Percentiles rank a stretch among this genome's conserved stretches.
These are phyloP conservation scores for Streblospio benedicti DNA, from an alignment of 1,140 invertebrate genomes.

Conservation along the genomic window DNA sequence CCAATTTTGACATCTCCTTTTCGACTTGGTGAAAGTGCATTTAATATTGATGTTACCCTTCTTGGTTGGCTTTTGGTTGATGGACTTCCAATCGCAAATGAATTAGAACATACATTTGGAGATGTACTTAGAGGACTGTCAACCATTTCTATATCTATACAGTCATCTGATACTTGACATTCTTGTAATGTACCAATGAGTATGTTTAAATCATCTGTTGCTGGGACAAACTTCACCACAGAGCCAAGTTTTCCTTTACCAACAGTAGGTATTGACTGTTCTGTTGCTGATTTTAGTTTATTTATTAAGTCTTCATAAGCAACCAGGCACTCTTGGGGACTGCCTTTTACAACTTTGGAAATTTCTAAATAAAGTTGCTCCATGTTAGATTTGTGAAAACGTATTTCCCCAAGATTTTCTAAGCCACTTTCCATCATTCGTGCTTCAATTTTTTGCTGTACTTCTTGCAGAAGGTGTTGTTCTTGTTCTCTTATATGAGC, in stretches of 20 bases:
- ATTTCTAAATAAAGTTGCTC: conserved; percentile 7
- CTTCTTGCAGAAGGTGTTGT: conserved; percentile 3
- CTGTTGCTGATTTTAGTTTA: not conserved
- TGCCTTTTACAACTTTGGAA: conserved; percentile 1
- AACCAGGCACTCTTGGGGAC: conserved; percentile 10
- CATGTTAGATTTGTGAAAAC: conserved; percentile 3
- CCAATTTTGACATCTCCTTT: conserved; percentile 4
- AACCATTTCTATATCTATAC: not conserved
- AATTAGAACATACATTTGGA: not conserved
- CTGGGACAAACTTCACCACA: conserved; percentile 5
- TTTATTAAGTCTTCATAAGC: conserved; percentile 4
- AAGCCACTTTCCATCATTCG: conserved; percentile 8
- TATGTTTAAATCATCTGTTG: not conserved
- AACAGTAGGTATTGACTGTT: conserved; percentile 6
- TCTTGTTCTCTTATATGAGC: conserved; percentile 10
- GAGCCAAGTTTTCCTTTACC: not conserved
- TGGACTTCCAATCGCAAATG: not conserved
- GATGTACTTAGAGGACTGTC: not conserved
- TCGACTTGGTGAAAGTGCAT: conserved; percentile 11
- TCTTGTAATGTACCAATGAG: conserved; percentile 9
- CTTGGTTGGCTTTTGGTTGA: not conserved
- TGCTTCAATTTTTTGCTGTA: conserved; percentile 10
- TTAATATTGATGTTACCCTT: conserved; percentile 8
- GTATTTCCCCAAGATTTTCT: conserved; percentile 8
- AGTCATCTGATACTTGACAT: not conserved